These are phyloP conservation scores for Nasonia vitripennis DNA, from an alignment of 1,140 invertebrate genomes.

Conservation along the genomic window DNA sequence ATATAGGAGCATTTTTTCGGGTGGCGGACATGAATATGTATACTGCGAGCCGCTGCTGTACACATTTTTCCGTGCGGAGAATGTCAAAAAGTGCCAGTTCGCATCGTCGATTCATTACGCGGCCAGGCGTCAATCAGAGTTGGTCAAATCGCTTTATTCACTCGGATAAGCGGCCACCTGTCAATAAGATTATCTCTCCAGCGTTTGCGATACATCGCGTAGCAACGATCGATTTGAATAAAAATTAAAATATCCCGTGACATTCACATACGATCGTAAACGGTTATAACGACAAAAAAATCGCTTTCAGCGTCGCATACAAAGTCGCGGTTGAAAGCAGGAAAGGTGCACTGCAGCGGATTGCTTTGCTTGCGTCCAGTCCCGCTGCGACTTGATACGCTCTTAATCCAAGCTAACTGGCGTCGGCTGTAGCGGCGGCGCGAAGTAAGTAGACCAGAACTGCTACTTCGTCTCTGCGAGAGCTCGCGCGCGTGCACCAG, in stretches of 20 bases:
- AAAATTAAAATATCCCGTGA: background rate
- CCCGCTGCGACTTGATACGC: slow-evolving; percentile 57
- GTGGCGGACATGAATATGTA: background rate
- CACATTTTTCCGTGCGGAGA: background rate
- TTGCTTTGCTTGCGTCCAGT: slow-evolving; percentile 20
- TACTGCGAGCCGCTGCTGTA: background rate
- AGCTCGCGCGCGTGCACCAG: background rate
- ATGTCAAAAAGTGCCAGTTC: background rate
- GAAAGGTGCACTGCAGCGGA: slow-evolving; percentile 43
- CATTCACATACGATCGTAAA: too few relatives aligned
- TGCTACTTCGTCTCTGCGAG: background rate
- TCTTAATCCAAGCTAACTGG: slow-evolving; percentile 57
- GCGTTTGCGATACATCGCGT: too few relatives aligned
- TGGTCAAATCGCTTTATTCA: background rate
- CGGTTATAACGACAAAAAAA: too few relatives aligned
- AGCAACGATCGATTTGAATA: background rate
- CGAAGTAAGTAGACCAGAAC: slow-evolving; percentile 62
- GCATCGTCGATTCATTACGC: too few relatives aligned
- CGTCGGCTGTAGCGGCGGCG: background rate
- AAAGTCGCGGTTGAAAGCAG: background rate
- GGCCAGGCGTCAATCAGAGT: background rate
- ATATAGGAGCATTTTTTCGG: too few relatives aligned
- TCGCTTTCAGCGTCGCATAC: background rate
- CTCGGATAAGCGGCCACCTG: too few relatives aligned
- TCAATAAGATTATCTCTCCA: too few relatives aligned